Evolutionary conservation across 2,888 invertebrate species (phyloP).

Genomic region (Tachystola acroxantha): DNA sequence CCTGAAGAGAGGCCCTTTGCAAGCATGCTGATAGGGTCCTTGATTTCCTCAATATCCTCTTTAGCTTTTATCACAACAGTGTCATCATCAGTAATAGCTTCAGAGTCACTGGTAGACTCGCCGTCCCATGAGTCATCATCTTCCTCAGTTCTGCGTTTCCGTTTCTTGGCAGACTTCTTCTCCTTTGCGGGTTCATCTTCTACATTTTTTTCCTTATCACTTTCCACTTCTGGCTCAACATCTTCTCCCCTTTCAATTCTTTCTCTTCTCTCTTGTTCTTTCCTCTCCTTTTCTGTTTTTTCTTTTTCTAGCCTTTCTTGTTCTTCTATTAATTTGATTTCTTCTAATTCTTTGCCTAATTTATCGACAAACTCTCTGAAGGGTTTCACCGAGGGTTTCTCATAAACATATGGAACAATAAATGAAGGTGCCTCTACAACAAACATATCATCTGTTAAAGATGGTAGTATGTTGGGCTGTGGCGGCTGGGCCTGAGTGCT

Average conservation of each 20-base stretch:
- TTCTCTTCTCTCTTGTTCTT: slow-evolving; percentile 66
- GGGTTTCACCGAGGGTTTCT: slow-evolving; percentile 90
- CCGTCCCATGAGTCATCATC: slow-evolving; percentile 81
- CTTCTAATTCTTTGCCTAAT: slow-evolving; percentile 80
- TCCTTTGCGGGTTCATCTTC: slow-evolving; percentile 27
- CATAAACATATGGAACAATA: slow-evolving; percentile 95
- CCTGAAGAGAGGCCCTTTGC: slow-evolving; percentile 57
- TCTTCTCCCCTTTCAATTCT: slow-evolving; percentile 48
- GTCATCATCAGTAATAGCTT: slow-evolving; percentile 62
- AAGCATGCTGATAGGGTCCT: slow-evolving; percentile 60
- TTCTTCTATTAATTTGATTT: slow-evolving; percentile 58
- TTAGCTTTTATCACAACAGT: slow-evolving; percentile 77
- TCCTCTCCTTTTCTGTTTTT: slow-evolving; percentile 47
- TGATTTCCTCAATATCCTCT: slow-evolving; percentile 74
- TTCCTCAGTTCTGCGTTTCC: slow-evolving; percentile 58
- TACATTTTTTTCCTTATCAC: slow-evolving; percentile 30
- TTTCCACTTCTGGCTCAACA: slow-evolving; percentile 33
- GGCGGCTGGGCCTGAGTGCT: slow-evolving; percentile 28
- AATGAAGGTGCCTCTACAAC: slow-evolving; percentile 95
- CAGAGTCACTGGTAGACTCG: slow-evolving; percentile 72
- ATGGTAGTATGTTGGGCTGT: slow-evolving; percentile 81
- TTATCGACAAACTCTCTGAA: slow-evolving; percentile 85
- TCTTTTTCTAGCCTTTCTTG: slow-evolving; percentile 52
- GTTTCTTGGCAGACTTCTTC: slow-evolving; percentile 51
- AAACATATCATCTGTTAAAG: slow-evolving; percentile 94